These are phyloP conservation scores for Ciconia maguari DNA, from an alignment of 2,113 vertebrate genomes.

Conservation along the genomic window DNA sequence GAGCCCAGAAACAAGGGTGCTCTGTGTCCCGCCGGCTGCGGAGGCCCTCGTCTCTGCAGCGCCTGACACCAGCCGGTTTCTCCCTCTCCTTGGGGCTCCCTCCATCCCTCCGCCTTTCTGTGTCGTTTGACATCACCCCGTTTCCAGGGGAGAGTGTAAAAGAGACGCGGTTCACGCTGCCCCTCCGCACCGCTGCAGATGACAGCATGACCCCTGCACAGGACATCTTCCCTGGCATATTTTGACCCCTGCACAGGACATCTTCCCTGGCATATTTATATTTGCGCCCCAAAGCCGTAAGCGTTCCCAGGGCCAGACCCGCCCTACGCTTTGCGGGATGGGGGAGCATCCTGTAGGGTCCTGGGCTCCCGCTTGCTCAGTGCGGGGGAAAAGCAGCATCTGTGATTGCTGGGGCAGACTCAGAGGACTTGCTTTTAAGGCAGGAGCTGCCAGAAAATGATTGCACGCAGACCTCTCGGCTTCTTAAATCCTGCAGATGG, in stretches of 20 bases:
- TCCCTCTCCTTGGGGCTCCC: background rate
- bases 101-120: background rate
- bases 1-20: slow-evolving; percentile 35
- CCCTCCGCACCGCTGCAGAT: accelerated
- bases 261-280: background rate
- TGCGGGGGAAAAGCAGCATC: background rate
- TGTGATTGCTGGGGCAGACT: background rate
- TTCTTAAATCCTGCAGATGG: background rate
- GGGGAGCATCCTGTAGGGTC: background rate
- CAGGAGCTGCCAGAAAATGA: background rate
- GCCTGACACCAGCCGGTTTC: slow-evolving; percentile 20
- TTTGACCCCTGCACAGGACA: background rate
- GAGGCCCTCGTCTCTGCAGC: background rate
- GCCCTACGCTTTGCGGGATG: accelerated
- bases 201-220: background rate
- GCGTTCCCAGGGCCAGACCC: background rate
- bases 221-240: background rate
- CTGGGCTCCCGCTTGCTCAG: background rate
- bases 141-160: accelerated
- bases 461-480: background rate
- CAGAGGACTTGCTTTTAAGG: background rate
- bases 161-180: accelerated
- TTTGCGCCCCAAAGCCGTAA: background rate
- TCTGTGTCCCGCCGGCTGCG: background rate
- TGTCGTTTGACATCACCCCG: background rate